A percentile compares a stretch with the other conserved stretches of the same genome.
These are phyloP conservation scores for Falco peregrinus DNA, from an alignment of 2,797 vertebrate genomes.

Conservation along the genomic window DNA sequence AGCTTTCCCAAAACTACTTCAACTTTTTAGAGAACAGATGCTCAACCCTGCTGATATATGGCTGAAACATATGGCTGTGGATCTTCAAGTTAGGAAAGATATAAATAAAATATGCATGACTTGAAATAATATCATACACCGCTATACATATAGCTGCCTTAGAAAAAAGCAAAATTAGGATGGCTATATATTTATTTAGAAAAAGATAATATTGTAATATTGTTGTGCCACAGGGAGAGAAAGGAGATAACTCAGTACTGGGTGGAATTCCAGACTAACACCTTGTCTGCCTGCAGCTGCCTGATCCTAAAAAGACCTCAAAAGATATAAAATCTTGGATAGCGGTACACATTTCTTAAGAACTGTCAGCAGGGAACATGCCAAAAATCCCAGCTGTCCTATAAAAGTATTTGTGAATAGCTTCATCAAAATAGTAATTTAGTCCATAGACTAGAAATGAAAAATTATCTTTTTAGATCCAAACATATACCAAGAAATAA, in stretches of 20 bases:
- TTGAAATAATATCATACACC: conserved; percentile 43
- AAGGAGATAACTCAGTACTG: background rate
- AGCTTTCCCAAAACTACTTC: conserved; percentile 29
- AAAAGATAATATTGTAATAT: background rate
- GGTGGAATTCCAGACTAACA: background rate
- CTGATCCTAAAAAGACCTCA: conserved; percentile 5
- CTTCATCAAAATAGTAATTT: conserved; percentile 57
- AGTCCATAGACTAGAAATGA: background rate
- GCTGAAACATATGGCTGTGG: conserved; percentile 47
- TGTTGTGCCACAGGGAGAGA: background rate
- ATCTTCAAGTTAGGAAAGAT: conserved; percentile 37
- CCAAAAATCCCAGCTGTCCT: conserved; percentile 36
- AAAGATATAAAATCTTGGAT: background rate
- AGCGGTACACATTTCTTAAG: background rate
- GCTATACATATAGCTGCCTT: background rate
- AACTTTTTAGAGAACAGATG: conserved; percentile 45
- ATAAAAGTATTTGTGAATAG: conserved; percentile 28
- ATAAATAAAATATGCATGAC: conserved; percentile 56
- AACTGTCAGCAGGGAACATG: background rate
- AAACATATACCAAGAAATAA: background rate
- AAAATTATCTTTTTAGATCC: background rate
- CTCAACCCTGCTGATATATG: conserved; percentile 23
- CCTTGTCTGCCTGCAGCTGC: background rate
- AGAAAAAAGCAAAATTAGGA: conserved; percentile 1
- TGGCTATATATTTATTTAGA: background rate